Conservation (phyloP, 1,140 invertebrate genomes). For the Popillia japonica region DNA sequence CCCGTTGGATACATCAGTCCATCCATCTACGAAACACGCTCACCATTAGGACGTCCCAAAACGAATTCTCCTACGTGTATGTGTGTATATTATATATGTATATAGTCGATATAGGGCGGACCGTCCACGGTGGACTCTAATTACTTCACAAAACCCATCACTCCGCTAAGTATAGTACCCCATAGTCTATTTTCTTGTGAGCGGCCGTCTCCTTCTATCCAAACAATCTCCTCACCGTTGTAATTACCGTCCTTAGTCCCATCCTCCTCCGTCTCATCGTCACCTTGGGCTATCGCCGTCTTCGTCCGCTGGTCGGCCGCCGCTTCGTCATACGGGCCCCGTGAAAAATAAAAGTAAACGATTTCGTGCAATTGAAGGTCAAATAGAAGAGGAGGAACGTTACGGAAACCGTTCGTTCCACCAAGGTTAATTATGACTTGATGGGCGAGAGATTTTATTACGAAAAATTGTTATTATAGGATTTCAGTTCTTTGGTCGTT, state of each 20-base stretch:
- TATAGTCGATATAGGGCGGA: neutral
- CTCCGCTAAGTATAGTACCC: neutral
- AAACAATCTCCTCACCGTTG: neutral
- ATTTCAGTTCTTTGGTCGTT: neutral
- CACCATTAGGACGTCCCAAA: neutral
- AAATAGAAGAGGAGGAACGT: slow-evolving; percentile 19
- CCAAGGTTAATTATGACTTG: neutral
- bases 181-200: neutral
- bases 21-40: neutral
- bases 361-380: slow-evolving; percentile 26
- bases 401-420: neutral
- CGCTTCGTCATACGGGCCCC: neutral
- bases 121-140: neutral
- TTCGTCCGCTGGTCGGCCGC: neutral
- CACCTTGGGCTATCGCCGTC: neutral
- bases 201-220: neutral
- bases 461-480: neutral
- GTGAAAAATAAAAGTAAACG: slow-evolving; percentile 30
- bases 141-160: slow-evolving; percentile 11
- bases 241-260: neutral
- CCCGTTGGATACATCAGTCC: neutral
- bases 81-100: neutral
- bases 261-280: neutral
- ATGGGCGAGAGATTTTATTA: neutral
- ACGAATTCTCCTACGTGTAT: neutral